These are phyloP conservation scores for Agonopterix arenella DNA, from an alignment of 2,888 invertebrate species.

Conservation along the genomic window DNA sequence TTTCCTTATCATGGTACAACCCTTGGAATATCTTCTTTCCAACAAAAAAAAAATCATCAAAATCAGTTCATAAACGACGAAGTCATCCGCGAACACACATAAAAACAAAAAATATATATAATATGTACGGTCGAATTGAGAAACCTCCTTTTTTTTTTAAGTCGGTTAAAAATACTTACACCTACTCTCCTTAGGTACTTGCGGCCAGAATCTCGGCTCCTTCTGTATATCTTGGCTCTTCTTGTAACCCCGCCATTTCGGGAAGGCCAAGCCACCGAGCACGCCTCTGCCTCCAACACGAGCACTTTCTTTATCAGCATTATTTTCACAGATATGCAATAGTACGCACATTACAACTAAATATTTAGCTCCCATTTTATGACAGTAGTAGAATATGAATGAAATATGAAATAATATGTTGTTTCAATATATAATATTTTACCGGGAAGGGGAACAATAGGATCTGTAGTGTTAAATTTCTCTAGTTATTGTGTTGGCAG, in stretches of 20 bases:
- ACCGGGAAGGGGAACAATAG: conserved; percentile 31
- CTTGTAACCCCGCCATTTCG: conserved; percentile 17
- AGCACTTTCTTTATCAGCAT: conserved; percentile 16
- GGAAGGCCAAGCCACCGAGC: conserved; percentile 20
- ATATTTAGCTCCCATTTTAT: conserved; percentile 16
- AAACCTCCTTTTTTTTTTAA: no score
- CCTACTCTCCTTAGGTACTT: conserved; percentile 51
- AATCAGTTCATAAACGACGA: no score
- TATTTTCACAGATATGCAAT: conserved; percentile 27
- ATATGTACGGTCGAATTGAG: no score
- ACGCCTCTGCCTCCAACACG: conserved; percentile 17
- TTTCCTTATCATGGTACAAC: no score
- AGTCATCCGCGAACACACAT: no score
- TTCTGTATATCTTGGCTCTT: conserved; percentile 9
- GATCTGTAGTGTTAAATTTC: conserved; percentile 30
- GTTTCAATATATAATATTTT: conserved; percentile 37
- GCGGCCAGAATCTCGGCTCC: conserved; percentile 48
- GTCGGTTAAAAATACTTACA: no score
- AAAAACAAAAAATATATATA: no score
- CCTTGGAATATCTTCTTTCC: no score
- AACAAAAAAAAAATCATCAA: no score
- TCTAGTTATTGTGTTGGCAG: conserved; percentile 30
- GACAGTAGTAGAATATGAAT: conserved; percentile 12
- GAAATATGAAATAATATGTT: conserved; percentile 17
- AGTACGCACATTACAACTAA: conserved; percentile 13